Conservation (phyloP, 2,888 invertebrate genomes). For the Invenusta paracnida region DNA sequence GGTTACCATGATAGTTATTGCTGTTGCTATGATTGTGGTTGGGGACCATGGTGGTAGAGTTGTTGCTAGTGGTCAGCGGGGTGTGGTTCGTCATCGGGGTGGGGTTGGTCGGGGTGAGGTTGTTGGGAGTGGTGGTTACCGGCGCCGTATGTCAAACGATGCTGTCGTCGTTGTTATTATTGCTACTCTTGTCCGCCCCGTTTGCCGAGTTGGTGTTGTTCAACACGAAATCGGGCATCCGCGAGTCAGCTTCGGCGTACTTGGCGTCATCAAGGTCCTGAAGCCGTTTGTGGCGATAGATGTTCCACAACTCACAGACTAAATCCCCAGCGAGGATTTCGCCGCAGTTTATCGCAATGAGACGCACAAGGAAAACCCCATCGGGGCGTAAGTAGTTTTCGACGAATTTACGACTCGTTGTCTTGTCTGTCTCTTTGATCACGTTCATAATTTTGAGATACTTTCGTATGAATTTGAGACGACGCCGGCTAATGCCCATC, state of each 20-base stretch:
- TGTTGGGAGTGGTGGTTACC: too few relatives aligned
- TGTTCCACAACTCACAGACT: constrained; percentile 50
- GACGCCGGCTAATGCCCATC: constrained; percentile 49
- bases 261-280: constrained; percentile 42
- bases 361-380: constrained; percentile 57
- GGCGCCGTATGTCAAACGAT: too few relatives aligned
- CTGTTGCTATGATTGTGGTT: too few relatives aligned
- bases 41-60: neutral
- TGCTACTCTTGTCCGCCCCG: constrained; percentile 29
- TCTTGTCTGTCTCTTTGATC: constrained; percentile 55
- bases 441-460: constrained; percentile 61
- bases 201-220: constrained; percentile 33
- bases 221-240: constrained; percentile 36
- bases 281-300: constrained; percentile 49
- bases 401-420: constrained; percentile 57
- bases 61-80: neutral
- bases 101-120: too few relatives aligned
- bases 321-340: constrained; percentile 50
- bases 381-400: constrained; percentile 58
- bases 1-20: too few relatives aligned
- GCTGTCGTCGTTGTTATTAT: constrained; percentile 33
- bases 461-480: constrained; percentile 59
- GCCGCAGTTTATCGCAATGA: constrained; percentile 50
- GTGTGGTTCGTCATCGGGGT: too few relatives aligned
- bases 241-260: constrained; percentile 41